Evolutionary conservation across 2,113 vertebrate genomes (phyloP), one percentile per base, ranked within the genome.

Genomic region (Microtus ochrogaster): DNA sequence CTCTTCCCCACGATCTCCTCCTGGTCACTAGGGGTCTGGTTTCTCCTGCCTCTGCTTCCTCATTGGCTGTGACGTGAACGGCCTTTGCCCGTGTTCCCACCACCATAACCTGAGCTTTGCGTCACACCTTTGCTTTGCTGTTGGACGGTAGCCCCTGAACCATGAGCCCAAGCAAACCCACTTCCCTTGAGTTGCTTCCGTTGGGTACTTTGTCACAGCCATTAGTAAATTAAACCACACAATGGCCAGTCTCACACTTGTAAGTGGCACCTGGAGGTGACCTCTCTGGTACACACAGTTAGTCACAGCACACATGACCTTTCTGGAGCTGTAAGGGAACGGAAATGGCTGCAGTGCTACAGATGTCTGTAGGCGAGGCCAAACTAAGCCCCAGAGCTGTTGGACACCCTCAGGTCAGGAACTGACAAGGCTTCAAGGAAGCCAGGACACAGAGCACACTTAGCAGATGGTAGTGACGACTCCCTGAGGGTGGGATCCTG

Each of bases 381-480:
- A 10, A 83, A 87, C 33, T 41, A 78, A 61, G 68, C 12, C 14
- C 28, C 8, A 19, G 58, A 86, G 33, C 55, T 70, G n/a, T 58
- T 28, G 7, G 41, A 81, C 28, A 79, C 0, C 0, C 33, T 33
- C 2, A 49, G 44, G 33, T 22, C 19, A 72, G 74, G 70, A 49
- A 36, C 12, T 11, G 28, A 17, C 11, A 1, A 10, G 0, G 3
- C 36, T 52, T 73, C 44, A 17, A 8, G n/a, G 65, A 91, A 66
- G n/a, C 86, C 1, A 11, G 36, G 74, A 24, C 28, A 44, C 90
- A 78, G 55, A 3, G 30, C 41, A 61, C 49, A 39, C 74, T 74
- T 85, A 61, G 7, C 4, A 21, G 65, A 12, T 2, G 7, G 10
- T 17, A 9, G 3, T 24, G 0, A 1, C 0, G 28, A n/a, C 24